Conservation (phyloP, 2,888 invertebrate genomes). For the Adelognathus sp. region DNA sequence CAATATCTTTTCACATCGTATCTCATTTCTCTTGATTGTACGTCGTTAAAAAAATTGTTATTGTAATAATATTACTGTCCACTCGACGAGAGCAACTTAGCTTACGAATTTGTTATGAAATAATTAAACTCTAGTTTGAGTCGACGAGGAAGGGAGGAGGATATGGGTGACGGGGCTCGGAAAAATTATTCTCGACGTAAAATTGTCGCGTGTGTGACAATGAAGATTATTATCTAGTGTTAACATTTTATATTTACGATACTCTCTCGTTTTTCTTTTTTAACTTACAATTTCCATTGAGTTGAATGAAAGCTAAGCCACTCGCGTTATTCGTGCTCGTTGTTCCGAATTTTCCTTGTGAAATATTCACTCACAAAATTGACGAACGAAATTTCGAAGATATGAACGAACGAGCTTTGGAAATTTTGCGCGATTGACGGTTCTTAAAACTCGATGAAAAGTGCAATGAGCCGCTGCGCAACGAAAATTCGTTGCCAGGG, state of each 20-base stretch:
- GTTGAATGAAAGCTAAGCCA: constrained; percentile 67
- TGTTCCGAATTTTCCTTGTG: constrained; percentile 1
- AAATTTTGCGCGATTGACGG: constrained; percentile 52
- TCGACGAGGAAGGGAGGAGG: neutral
- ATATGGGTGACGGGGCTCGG: neutral
- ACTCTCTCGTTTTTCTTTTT: constrained; percentile 28
- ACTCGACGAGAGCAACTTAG: constrained; percentile 59
- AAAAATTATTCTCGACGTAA: constrained; percentile 6
- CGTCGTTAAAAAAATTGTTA: constrained; percentile 59
- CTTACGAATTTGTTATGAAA: constrained; percentile 31
- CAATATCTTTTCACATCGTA: constrained; percentile 76
- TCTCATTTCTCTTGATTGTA: constrained; percentile 62
- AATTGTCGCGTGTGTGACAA: constrained; percentile 15
- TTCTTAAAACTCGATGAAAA: constrained; percentile 80
- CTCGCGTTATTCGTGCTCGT: constrained; percentile 25
- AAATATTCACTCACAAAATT: neutral
- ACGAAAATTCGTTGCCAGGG: constrained; percentile 56
- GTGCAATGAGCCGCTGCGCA: constrained; percentile 70
- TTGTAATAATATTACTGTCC: constrained; percentile 58
- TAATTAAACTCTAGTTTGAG: constrained; percentile 29
- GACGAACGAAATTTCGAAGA: neutral
- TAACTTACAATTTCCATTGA: constrained; percentile 80
- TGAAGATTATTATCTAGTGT: constrained; percentile 50
- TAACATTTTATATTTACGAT: constrained; percentile 39
- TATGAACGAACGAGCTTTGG: neutral